A percentile compares a stretch with the other conserved stretches of the same genome.
These are phyloP conservation scores for Hypena proboscidalis DNA, from an alignment of 2,888 invertebrate genomes.

Conservation along the genomic window DNA sequence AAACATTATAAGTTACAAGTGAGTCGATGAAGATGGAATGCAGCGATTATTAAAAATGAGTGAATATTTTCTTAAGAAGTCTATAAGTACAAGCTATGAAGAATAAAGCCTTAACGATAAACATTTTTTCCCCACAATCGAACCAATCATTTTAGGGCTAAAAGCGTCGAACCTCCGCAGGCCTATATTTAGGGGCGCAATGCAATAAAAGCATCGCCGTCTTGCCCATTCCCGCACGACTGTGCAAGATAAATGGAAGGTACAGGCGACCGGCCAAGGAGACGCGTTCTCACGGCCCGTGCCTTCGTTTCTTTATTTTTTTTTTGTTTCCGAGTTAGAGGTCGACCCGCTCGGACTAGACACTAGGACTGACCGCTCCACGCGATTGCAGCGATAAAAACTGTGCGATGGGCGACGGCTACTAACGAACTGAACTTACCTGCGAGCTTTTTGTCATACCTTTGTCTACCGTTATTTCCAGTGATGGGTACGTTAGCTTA, in stretches of 20 bases:
- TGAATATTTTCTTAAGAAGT: too few species aligned
- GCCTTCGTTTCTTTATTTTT: constrained; percentile 78
- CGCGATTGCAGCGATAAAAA: constrained; percentile 75
- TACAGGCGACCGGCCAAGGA: constrained; percentile 65
- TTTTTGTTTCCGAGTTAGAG: constrained; percentile 81
- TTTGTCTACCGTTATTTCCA: constrained; percentile 49
- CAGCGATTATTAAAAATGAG: too few species aligned
- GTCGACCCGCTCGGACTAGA: constrained; percentile 68
- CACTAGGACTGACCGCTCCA: constrained; percentile 76
- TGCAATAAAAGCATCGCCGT: constrained; percentile 81
- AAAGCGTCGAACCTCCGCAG: constrained; percentile 70
- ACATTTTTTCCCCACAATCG: constrained; percentile 37
- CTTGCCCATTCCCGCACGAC: constrained; percentile 82
- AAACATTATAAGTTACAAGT: too few species aligned
- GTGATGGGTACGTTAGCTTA: constrained; percentile 44
- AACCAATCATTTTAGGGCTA: constrained; percentile 69
- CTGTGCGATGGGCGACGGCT: constrained; percentile 61
- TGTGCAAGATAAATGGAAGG: constrained; percentile 83
- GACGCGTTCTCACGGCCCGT: constrained; percentile 84
- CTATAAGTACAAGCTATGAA: not conserved
- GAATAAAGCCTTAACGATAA: constrained; percentile 1
- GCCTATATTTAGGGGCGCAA: constrained; percentile 82
- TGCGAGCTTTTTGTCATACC: constrained; percentile 56
- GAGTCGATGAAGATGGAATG: too few species aligned
- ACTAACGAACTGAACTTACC: constrained; percentile 68